Percentiles rank a stretch among this genome's conserved stretches.
Conservation (phyloP, 2,113 vertebrate species). For the Holacanthus passer region DNA sequence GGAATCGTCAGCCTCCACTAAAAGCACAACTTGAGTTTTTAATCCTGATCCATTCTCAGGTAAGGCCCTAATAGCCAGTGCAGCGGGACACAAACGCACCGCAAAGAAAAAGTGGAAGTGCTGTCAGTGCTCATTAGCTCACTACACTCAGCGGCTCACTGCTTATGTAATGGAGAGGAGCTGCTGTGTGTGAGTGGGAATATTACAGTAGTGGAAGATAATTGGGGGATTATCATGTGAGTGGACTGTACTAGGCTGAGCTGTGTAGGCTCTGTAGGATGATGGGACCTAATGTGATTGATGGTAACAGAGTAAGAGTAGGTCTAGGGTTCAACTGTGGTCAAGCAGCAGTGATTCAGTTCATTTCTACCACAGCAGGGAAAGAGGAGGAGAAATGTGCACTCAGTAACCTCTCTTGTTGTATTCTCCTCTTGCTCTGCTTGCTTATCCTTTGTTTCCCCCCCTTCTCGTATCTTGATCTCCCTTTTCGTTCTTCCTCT, state of each 20-base stretch:
- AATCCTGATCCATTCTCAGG: slow-evolving; percentile 39
- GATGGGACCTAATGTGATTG: slow-evolving; percentile 52
- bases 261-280: slow-evolving; percentile 15
- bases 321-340: slow-evolving; percentile 47
- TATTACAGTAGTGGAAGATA: slow-evolving; percentile 38
- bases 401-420: slow-evolving; percentile 44
- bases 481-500: not conserved
- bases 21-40: slow-evolving; percentile 4
- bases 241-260: slow-evolving; percentile 6
- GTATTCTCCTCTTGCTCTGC: slow-evolving; percentile 1
- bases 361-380: slow-evolving; percentile 47
- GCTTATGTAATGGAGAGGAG: slow-evolving; percentile 64
- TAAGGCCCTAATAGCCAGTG: slow-evolving; percentile 12
- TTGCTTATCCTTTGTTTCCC: slow-evolving; percentile 1
- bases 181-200: slow-evolving; percentile 42
- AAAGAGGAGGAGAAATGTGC: slow-evolving; percentile 11
- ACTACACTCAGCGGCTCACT: slow-evolving; percentile 15
- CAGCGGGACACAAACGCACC: slow-evolving; percentile 28
- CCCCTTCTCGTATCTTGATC: not conserved
- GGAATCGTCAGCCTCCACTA: not conserved
- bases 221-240: slow-evolving; percentile 45
- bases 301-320: slow-evolving; percentile 46
- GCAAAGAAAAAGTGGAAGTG: slow-evolving; percentile 33
- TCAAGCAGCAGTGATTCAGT: slow-evolving; percentile 45
- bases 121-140: slow-evolving; percentile 66